A percentile compares a stretch with the other conserved stretches of the same genome.
Evolutionary conservation across 35 echinoderm and acorn worm genomes (phyloP).

Genomic region (Lytechinus pictus): DNA sequence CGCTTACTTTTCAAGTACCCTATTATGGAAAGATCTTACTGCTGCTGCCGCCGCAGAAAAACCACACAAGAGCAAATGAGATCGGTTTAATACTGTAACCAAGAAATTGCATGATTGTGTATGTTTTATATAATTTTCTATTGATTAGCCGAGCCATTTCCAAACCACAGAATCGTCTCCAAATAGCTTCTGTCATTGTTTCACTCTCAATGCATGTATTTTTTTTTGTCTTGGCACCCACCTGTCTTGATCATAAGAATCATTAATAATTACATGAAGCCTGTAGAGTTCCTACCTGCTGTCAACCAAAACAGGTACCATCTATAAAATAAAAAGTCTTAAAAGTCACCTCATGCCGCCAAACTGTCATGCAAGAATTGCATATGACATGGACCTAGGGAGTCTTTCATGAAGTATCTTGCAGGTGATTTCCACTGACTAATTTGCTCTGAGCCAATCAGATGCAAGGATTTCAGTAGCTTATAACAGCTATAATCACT

Average conservation of each 20-base stretch:
- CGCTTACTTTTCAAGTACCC: neutral
- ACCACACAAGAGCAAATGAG: neutral
- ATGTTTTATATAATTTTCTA: neutral
- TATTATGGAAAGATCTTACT: neutral
- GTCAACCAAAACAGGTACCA: neutral
- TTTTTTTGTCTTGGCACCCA: neutral
- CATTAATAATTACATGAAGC: neutral
- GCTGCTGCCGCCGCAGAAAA: neutral
- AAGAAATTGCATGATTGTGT: neutral
- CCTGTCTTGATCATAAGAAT: neutral
- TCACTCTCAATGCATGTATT: neutral
- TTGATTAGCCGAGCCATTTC: neutral
- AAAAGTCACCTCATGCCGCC: neutral
- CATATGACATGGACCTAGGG: neutral
- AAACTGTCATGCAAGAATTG: neutral
- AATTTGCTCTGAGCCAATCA: too few relatives aligned
- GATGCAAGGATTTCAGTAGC: too few relatives aligned
- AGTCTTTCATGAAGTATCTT: too few relatives aligned
- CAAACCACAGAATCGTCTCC: neutral
- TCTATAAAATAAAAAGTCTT: too few relatives aligned
- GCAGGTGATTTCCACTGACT: too few relatives aligned
- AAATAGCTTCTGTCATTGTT: neutral
- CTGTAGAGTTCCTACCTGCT: neutral
- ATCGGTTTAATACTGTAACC: neutral
- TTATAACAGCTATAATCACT: too few relatives aligned